These are phyloP conservation scores for Chymomyza fuscimana DNA, from an alignment of 2,888 invertebrate species.

Conservation along the genomic window DNA sequence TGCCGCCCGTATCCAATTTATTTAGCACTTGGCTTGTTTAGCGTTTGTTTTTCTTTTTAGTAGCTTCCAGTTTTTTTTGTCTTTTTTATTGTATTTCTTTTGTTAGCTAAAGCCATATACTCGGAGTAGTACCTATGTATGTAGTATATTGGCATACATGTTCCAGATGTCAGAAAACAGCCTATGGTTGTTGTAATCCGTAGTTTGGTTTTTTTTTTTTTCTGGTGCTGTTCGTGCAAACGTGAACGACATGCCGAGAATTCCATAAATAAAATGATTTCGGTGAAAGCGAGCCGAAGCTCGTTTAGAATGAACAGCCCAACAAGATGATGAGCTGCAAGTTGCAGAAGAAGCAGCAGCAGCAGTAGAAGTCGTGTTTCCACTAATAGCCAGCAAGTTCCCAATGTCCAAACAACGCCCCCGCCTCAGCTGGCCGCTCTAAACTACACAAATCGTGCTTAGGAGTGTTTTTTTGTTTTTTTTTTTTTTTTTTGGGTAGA, in stretches of 20 bases:
- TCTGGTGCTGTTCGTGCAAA: slow-evolving; percentile 56
- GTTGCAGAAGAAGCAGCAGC: slow-evolving; percentile 12
- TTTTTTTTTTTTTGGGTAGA: not conserved
- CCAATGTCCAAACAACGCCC: not conserved
- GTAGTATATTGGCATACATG: slow-evolving; percentile 47
- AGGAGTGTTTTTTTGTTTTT: not conserved
- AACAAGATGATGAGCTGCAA: slow-evolving; percentile 11
- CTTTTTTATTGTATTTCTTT: not conserved
- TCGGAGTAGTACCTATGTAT: too few relatives aligned
- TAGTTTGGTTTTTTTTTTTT: slow-evolving; percentile 8
- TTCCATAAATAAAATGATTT: slow-evolving; percentile 70
- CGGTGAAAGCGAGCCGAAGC: slow-evolving; percentile 63
- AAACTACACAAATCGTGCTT: not conserved
- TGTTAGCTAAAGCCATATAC: slow-evolving; percentile 25
- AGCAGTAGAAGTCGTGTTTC: slow-evolving; percentile 53
- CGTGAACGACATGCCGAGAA: slow-evolving; percentile 71
- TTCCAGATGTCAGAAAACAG: slow-evolving; percentile 48
- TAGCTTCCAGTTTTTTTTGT: slow-evolving; percentile 7
- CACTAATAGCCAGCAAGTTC: slow-evolving; percentile 48
- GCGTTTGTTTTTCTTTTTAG: slow-evolving; percentile 7
- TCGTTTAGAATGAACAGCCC: not conserved
- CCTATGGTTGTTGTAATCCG: slow-evolving; percentile 14
- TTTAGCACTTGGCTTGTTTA: slow-evolving; percentile 53
- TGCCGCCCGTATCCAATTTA: slow-evolving; percentile 35
- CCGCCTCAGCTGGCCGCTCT: not conserved